These are phyloP conservation scores for Zaprionus africanus DNA, from an alignment of 1,140 invertebrate species.

Conservation along the genomic window DNA sequence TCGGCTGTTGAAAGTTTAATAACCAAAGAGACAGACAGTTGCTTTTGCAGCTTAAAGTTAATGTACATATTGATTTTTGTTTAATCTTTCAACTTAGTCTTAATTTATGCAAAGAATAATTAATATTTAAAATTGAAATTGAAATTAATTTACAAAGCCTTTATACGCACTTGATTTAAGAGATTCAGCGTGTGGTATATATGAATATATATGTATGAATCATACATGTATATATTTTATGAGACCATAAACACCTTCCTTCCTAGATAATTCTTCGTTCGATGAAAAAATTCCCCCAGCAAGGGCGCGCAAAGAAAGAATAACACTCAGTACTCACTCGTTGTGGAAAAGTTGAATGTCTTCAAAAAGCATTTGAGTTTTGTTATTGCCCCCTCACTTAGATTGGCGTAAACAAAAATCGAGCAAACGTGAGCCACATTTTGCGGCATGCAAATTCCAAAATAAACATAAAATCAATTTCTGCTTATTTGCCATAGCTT, in stretches of 20 bases:
- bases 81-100: background rate
- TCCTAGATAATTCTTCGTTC: background rate
- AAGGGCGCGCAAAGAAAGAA: background rate
- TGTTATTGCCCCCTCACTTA: conserved; percentile 22
- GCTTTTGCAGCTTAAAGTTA: background rate
- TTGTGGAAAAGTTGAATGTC: conserved; percentile 19
- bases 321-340: background rate
- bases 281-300: background rate
- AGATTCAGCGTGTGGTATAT: background rate
- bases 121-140: no score
- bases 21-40: background rate
- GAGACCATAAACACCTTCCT: background rate
- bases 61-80: background rate
- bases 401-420: conserved; percentile 53
- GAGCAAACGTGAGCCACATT: conserved; percentile 53
- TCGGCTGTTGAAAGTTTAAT: conserved; percentile 5
- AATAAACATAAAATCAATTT: conserved; percentile 60
- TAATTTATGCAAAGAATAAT: background rate
- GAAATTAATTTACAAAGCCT: background rate
- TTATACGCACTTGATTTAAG: background rate
- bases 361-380: background rate
- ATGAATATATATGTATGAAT: background rate
- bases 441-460: conserved; percentile 63
- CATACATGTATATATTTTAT: background rate
- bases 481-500: conserved; percentile 36